Evolutionary conservation across 2,113 vertebrate genomes (phyloP).

Genomic region (Paramisgurnus dabryanus): DNA sequence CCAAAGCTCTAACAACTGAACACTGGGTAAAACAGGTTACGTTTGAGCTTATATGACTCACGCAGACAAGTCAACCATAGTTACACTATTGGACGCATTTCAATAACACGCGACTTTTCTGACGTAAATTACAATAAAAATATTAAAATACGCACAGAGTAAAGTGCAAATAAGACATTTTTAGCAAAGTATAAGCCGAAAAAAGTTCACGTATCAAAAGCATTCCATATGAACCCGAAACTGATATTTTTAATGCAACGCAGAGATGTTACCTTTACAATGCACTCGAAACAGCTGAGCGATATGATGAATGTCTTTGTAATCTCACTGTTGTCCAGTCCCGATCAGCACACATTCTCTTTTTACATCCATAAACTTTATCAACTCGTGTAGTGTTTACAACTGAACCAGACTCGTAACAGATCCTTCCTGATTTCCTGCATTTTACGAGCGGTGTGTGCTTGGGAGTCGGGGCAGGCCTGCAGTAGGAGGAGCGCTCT

Average conservation of each 20-base stretch:
- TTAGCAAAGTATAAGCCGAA: neutral
- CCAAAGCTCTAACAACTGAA: neutral
- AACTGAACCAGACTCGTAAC: neutral
- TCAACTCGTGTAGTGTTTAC: conserved; percentile 28
- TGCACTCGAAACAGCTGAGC: neutral
- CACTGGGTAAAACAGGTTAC: no score
- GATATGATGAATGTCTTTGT: conserved; percentile 52
- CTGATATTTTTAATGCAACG: neutral
- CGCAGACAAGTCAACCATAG: no score
- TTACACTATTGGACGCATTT: neutral
- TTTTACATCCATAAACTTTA: conserved; percentile 39
- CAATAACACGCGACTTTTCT: neutral
- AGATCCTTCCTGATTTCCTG: neutral
- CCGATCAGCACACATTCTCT: conserved; percentile 4
- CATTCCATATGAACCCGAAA: neutral
- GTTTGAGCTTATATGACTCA: neutral
- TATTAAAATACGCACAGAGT: neutral
- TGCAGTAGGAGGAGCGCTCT: conserved; percentile 17
- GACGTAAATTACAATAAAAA: neutral
- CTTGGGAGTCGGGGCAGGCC: neutral
- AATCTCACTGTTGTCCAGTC: conserved; percentile 56
- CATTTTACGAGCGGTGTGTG: neutral
- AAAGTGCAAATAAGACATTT: neutral
- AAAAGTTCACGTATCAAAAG: neutral
- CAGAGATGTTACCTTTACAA: neutral